Evolutionary conservation across 1,140 invertebrate genomes (phyloP).

Genomic region (Drosophila nasuta): DNA sequence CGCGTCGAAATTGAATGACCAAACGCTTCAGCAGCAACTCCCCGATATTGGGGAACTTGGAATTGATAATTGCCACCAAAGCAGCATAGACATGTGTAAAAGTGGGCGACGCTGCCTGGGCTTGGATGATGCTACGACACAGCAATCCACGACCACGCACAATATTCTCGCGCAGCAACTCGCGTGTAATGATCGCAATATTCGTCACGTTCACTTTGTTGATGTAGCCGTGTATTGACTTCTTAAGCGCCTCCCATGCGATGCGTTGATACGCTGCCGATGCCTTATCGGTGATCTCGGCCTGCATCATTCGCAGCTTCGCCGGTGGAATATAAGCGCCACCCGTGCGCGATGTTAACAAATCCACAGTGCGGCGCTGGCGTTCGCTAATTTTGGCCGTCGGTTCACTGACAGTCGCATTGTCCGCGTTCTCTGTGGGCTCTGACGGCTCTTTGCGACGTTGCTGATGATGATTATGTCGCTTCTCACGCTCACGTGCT

Average conservation of each 20-base stretch:
- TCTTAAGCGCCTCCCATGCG: constrained; percentile 99
- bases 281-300: constrained; percentile 96
- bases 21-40: constrained; percentile 96
- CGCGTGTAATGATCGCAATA: constrained; percentile 95
- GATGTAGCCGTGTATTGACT: constrained; percentile 99
- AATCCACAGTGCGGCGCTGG: constrained; percentile 86
- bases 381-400: constrained; percentile 77
- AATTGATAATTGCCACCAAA: constrained; percentile 97
- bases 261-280: constrained; percentile 97
- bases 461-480: constrained; percentile 54
- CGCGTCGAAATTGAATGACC: constrained; percentile 96
- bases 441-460: constrained; percentile 11
- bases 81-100: constrained; percentile 99
- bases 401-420: constrained; percentile 73
- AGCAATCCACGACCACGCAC: constrained; percentile 96
- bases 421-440: constrained; percentile 51
- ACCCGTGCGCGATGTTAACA: constrained; percentile 94
- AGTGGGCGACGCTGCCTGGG: constrained; percentile 97
- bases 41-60: constrained; percentile 99
- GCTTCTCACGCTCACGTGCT: constrained; percentile 54
- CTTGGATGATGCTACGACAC: constrained; percentile 96
- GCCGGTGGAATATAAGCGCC: constrained; percentile 99
- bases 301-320: constrained; percentile 96
- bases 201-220: constrained; percentile 99
- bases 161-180: constrained; percentile 97